A percentile compares a stretch with the other conserved stretches of the same genome.
phyloP scores from a whole-genome alignment of 1,140 invertebrate species.

The Papilio glaucus region DNA sequence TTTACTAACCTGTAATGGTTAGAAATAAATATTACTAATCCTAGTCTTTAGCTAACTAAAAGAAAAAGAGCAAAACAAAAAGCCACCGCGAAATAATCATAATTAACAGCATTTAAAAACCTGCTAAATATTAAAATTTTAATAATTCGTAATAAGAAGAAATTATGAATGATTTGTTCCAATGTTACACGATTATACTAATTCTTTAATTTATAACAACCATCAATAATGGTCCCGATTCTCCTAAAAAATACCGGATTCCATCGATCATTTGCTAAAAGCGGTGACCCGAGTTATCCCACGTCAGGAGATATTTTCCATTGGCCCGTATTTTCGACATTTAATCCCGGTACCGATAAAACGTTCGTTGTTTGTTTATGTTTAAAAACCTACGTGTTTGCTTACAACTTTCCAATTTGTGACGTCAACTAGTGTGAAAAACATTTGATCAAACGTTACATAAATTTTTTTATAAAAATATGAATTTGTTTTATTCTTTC shows the following conservation, averaged over 20 bases:
- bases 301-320: slow-evolving; percentile 13
- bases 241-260: background rate
- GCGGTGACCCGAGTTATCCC: slow-evolving; percentile 19
- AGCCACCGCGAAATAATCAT: too few relatives aligned
- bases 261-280: background rate
- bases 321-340: background rate
- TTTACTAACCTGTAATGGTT: too few relatives aligned
- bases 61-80: too few relatives aligned
- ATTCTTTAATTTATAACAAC: background rate
- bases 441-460: background rate
- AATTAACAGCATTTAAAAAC: too few relatives aligned
- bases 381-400: slow-evolving; percentile 18
- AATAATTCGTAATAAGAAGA: too few relatives aligned
- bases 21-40: too few relatives aligned
- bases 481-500: background rate
- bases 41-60: too few relatives aligned
- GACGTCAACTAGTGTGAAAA: background rate
- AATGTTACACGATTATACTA: too few relatives aligned
- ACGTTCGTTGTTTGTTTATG: slow-evolving; percentile 13
- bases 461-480: background rate
- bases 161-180: too few relatives aligned
- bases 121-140: too few relatives aligned
- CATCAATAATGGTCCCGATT: background rate
- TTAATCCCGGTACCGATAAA: slow-evolving; percentile 10
- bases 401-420: slow-evolving; percentile 12